These are phyloP conservation scores for Siniperca knerii DNA, from an alignment of 2,113 vertebrate species.

Conservation along the genomic window DNA sequence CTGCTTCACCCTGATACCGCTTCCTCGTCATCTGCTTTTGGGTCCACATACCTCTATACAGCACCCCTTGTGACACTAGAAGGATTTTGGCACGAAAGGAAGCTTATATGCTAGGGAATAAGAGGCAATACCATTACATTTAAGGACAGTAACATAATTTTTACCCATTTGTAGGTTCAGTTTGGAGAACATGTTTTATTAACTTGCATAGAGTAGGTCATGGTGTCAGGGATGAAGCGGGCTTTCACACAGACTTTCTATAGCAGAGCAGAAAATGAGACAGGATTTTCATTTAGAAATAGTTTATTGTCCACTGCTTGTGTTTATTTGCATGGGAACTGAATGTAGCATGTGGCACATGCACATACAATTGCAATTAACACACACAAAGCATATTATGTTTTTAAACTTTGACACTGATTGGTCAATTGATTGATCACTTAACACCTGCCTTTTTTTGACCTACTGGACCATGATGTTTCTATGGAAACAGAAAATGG, in stretches of 20 bases:
- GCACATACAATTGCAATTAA: too few relatives aligned
- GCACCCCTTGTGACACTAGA: background rate
- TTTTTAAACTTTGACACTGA: background rate
- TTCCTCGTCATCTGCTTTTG: too few relatives aligned
- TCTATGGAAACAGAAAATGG: too few relatives aligned
- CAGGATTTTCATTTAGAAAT: background rate
- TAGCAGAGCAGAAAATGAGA: background rate
- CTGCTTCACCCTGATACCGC: too few relatives aligned
- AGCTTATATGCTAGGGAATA: background rate
- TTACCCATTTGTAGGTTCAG: constrained; percentile 13
- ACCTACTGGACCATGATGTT: background rate
- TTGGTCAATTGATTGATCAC: background rate
- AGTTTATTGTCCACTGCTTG: background rate
- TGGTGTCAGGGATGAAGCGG: constrained; percentile 14
- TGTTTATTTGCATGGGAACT: background rate
- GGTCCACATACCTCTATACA: too few relatives aligned
- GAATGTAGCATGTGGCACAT: background rate
- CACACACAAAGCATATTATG: background rate
- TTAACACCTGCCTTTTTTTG: background rate
- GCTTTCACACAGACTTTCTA: background rate
- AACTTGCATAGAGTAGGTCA: constrained; percentile 28
- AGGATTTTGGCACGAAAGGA: background rate
- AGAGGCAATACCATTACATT: background rate
- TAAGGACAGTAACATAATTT: constrained; percentile 11
- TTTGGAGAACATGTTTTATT: constrained; percentile 17